Evolutionary conservation across 2,113 vertebrate genomes (phyloP).

Genomic region (Setophaga petechia): DNA sequence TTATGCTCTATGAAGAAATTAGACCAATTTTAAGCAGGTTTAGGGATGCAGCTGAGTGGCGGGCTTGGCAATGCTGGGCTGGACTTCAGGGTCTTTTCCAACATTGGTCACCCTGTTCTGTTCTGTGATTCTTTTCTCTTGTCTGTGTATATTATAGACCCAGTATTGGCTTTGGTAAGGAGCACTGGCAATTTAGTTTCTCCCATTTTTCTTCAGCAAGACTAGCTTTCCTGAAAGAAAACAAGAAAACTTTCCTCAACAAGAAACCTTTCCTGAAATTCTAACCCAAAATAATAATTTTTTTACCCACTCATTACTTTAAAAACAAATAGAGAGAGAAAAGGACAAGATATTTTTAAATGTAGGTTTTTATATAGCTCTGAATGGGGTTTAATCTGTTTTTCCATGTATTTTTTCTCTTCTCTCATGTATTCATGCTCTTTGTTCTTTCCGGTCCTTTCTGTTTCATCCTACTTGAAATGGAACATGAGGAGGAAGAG

Average conservation of each 20-base stretch:
- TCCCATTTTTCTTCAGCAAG: background rate
- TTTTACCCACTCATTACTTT: background rate
- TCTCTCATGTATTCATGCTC: background rate
- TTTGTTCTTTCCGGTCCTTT: background rate
- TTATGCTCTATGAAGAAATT: background rate
- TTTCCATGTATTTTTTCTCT: background rate
- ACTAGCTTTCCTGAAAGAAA: too few relatives aligned
- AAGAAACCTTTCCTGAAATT: background rate
- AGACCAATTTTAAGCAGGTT: background rate
- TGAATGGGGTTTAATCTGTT: background rate
- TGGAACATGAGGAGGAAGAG: background rate
- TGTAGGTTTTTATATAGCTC: background rate
- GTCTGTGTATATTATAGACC: accelerated
- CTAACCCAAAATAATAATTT: background rate
- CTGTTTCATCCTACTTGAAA: background rate
- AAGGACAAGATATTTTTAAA: background rate
- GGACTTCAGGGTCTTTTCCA: background rate
- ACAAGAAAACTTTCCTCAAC: background rate
- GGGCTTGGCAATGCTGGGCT: accelerated
- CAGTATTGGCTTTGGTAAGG: background rate
- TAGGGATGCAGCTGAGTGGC: too few relatives aligned
- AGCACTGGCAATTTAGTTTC: background rate
- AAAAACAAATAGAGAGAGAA: background rate
- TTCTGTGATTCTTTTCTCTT: background rate
- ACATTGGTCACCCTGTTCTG: accelerated